Evolutionary conservation across 2,888 invertebrate species (phyloP).

Genomic region (Oscheius sp.): DNA sequence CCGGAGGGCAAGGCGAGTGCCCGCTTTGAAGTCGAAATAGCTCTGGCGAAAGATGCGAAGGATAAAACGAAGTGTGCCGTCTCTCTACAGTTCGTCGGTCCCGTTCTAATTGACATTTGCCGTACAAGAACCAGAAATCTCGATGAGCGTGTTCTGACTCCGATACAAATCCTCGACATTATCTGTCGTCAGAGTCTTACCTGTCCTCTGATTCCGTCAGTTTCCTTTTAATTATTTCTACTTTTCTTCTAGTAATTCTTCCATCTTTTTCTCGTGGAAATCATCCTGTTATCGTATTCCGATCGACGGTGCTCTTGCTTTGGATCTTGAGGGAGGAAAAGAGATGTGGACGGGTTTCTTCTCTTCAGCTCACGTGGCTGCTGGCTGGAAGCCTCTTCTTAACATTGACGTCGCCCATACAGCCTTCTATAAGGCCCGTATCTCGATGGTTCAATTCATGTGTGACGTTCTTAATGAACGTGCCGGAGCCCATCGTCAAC

Average conservation of each 20-base stretch:
- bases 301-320: slow-evolving; percentile 45
- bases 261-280: slow-evolving; percentile 64
- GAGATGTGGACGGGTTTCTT: slow-evolving; percentile 69
- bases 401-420: slow-evolving; percentile 66
- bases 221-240: neutral
- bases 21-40: slow-evolving; percentile 51
- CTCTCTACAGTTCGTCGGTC: slow-evolving; percentile 57
- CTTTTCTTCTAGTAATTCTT: slow-evolving; percentile 43
- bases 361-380: slow-evolving; percentile 63
- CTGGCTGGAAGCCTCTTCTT: slow-evolving; percentile 55
- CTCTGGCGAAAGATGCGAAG: slow-evolving; percentile 56
- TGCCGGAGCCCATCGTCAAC: slow-evolving; percentile 32
- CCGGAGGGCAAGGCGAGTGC: slow-evolving; percentile 52
- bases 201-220: slow-evolving; percentile 59
- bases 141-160: slow-evolving; percentile 61
- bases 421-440: slow-evolving; percentile 62
- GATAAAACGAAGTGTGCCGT: slow-evolving; percentile 56
- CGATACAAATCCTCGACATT: slow-evolving; percentile 71
- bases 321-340: slow-evolving; percentile 66
- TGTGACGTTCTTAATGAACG: slow-evolving; percentile 61
- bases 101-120: slow-evolving; percentile 59
- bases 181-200: slow-evolving; percentile 65
- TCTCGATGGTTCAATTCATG: slow-evolving; percentile 64
- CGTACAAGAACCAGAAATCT: slow-evolving; percentile 55
- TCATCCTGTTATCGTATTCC: slow-evolving; percentile 58